These are phyloP conservation scores for Phrynosoma platyrhinos DNA, from an alignment of 2,113 vertebrate genomes.

Conservation along the genomic window DNA sequence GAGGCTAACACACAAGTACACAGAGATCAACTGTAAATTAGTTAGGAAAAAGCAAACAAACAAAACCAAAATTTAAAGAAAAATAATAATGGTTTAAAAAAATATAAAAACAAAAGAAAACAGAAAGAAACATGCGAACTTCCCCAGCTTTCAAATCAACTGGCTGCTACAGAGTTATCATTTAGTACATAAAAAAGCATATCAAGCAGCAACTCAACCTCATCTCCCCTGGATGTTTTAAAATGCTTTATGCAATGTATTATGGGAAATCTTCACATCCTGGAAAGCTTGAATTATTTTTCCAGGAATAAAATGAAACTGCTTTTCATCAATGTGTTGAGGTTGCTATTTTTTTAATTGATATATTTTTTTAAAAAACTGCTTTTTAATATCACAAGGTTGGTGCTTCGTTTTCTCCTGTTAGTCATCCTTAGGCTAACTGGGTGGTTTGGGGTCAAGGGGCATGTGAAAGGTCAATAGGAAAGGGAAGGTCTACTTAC, in stretches of 20 bases:
- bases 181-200: constrained; percentile 78
- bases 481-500: constrained; percentile 88
- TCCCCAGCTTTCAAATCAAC: constrained; percentile 80
- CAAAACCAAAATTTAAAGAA: constrained; percentile 75
- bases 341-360: constrained; percentile 26
- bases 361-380: background rate
- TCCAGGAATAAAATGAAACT: constrained; percentile 55
- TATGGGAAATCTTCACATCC: constrained; percentile 26
- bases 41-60: constrained; percentile 70
- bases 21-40: constrained; percentile 69
- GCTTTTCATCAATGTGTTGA: constrained; percentile 17
- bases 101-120: constrained; percentile 76
- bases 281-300: constrained; percentile 29
- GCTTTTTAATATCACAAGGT: background rate
- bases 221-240: constrained; percentile 26
- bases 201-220: constrained; percentile 37
- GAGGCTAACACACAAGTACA: constrained; percentile 79
- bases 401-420: constrained; percentile 33
- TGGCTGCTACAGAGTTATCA: constrained; percentile 83
- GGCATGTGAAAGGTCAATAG: constrained; percentile 64
- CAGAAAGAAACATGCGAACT: constrained; percentile 93
- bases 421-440: constrained; percentile 23
- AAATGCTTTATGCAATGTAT: background rate
- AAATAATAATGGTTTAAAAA: constrained; percentile 78
- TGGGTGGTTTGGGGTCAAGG: constrained; percentile 65